These are phyloP conservation scores for Thymallus thymallus DNA, from an alignment of 2,113 vertebrate genomes.

Conservation along the genomic window DNA sequence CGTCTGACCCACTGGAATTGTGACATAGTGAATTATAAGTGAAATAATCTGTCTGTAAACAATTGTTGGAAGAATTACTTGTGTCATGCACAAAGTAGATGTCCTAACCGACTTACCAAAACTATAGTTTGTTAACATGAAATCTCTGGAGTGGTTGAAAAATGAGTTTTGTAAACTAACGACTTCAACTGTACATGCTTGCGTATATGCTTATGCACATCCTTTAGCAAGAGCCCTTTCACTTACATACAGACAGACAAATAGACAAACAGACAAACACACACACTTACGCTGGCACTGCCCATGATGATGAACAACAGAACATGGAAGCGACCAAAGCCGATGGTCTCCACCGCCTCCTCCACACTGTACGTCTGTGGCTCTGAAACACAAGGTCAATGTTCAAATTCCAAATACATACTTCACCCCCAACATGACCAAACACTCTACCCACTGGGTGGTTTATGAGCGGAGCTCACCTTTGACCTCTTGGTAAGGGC, in stretches of 20 bases:
- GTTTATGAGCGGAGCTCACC: not conserved
- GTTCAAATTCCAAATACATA: not conserved
- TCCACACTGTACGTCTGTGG: slow-evolving; percentile 83
- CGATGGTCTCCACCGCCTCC: slow-evolving; percentile 88
- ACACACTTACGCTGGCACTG: slow-evolving; percentile 80
- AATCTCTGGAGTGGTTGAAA: no score
- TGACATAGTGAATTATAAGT: no score
- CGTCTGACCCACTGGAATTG: no score
- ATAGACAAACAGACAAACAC: not conserved
- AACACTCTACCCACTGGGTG: not conserved
- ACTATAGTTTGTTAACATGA: no score
- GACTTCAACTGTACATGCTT: no score
- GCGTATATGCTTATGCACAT: no score
- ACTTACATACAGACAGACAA: not conserved
- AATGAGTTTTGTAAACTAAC: no score
- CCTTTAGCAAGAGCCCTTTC: no score
- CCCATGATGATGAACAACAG: slow-evolving; percentile 91
- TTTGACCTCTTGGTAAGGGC: not conserved
- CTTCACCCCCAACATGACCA: not conserved
- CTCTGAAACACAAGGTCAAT: slow-evolving; percentile 23
- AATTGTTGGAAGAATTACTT: no score
- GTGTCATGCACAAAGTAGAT: no score
- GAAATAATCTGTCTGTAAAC: no score
- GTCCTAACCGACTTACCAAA: no score
- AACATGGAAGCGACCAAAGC: slow-evolving; percentile 90